These are phyloP conservation scores for Wasmannia auropunctata DNA, from an alignment of 1,140 invertebrate species.

Conservation along the genomic window DNA sequence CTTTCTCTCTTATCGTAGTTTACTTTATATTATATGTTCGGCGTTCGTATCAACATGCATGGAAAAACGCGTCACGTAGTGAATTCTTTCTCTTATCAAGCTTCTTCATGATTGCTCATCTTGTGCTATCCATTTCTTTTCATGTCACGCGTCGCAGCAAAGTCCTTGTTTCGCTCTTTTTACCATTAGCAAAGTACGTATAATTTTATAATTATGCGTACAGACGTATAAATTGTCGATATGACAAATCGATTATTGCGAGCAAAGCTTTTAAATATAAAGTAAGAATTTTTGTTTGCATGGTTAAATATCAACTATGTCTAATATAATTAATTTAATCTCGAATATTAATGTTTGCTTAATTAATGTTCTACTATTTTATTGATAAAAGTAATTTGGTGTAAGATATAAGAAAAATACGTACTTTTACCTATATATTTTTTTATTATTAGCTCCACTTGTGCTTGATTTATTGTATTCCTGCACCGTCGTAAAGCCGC, in stretches of 20 bases:
- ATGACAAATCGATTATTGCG: too few relatives aligned
- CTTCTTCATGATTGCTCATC: conserved; percentile 16
- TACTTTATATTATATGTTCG: not conserved
- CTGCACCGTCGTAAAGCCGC: not conserved
- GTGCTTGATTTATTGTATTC: not conserved
- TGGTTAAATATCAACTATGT: not conserved
- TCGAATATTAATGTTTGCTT: too few relatives aligned
- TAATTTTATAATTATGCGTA: not conserved
- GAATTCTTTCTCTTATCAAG: not conserved
- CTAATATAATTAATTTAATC: too few relatives aligned
- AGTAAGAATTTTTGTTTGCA: too few relatives aligned
- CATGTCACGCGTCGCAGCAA: not conserved
- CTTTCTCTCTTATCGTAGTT: conserved; percentile 16
- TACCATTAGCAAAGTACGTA: not conserved
- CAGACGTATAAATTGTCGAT: too few relatives aligned
- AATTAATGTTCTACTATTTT: too few relatives aligned
- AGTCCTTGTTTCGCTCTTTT: not conserved
- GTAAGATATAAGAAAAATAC: not conserved
- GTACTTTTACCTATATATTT: not conserved
- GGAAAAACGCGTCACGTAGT: conserved; percentile 2
- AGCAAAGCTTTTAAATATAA: too few relatives aligned
- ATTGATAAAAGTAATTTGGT: not conserved
- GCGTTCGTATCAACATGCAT: conserved; percentile 3
- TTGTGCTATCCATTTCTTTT: not conserved
- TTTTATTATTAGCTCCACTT: not conserved